Evolutionary conservation across 1,140 invertebrate genomes (phyloP), one percentile per base, ranked within the genome.

Genomic region (Harpegnathos saltator): DNA sequence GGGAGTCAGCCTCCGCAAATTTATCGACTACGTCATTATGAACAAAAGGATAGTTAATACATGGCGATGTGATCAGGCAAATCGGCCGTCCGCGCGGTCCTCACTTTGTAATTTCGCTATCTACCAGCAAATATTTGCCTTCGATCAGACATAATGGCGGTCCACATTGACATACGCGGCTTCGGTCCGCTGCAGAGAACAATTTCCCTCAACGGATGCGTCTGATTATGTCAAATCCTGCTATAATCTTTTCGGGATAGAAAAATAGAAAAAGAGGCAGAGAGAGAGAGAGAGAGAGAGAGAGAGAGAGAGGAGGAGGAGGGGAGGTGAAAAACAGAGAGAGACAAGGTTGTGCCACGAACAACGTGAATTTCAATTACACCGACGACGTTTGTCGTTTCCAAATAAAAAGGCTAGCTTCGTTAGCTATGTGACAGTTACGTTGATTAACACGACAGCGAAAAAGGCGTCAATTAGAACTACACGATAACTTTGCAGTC

Each of bases 91-190:
- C 38, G 38, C 38, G 38, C 38, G 38, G 38, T 9, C 19, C 29
- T 44, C 24, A 19, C 59, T 78, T 56, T 69, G 7, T 24, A 56
- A 59, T 24, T 77, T 68, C 52, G 62, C 54, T 63, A 82, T 82
- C 50, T 17, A 17, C 17, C 1, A 5, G 62, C 73, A 77, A 83
- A 83, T 54, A 77, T 83, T 83, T 83, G 38, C 26, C 17, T 59
- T 69, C 29, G 52, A 80, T 80, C 52, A 58, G 52, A 19, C 22
- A 77, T 77, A 80, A 71, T 58, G 24, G 65, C 69, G n/a, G n/a
- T 71, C 17, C 38, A 29, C 29, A 71, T 22, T 5, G 15, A 50
- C 22, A 24, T 26, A 24, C 26, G 54, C 9, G 66, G n/a, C 22
- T 58, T 69, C 17, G 22, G 29, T 68, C 50, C 3, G 15, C 52